Evolutionary conservation across 2,888 invertebrate genomes (phyloP), one percentile per base, ranked within the genome.

Genomic region (Andricus curvator): DNA sequence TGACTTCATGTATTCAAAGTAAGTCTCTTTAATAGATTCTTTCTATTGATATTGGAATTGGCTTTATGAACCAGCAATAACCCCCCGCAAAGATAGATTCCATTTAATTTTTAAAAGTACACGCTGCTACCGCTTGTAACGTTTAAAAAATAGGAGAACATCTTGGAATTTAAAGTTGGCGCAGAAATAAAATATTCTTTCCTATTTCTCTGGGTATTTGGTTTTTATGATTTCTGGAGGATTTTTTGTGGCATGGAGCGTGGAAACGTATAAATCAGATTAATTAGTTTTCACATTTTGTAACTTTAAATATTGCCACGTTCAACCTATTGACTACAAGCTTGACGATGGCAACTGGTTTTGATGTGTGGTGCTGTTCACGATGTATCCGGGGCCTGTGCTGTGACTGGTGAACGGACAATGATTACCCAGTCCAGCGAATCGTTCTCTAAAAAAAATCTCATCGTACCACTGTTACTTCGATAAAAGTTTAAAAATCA

Each of bases 371-470:
- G 83, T 85, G 81, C 84, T 84, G 80, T 64, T 85, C 83, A 81
- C 82, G 84, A 83, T 85, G 80, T 85, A 80, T 84, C 84, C 84
- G 84, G 85, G 83, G 85, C 82, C 84, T 84, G 81, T 84, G 80
- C 84, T 85, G 86, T 83, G 82, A 85, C 86, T 86, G 86, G 85
- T 85, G 84, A 84, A 84, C 84, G 82, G 60, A 80, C 33, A 67
- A 81, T 82, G 76, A 80, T 82, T 81, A 82, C 78, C 82, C 81
- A 83, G 78, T 84, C 70, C 60, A 79, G 68, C 78, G 77, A 82
- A 82, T 80, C 79, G 79, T 81, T 83, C 56, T 76, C 62, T 29
- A 29, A 81, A 77, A 29, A 25, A 66, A 79, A 44, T 33, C 33
- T 37, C 78, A 76, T 78, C 78, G 78, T 76, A 74, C 29, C 78